These are phyloP conservation scores for Hystrix cristata DNA, from an alignment of 2,113 vertebrate genomes.

Conservation along the genomic window DNA sequence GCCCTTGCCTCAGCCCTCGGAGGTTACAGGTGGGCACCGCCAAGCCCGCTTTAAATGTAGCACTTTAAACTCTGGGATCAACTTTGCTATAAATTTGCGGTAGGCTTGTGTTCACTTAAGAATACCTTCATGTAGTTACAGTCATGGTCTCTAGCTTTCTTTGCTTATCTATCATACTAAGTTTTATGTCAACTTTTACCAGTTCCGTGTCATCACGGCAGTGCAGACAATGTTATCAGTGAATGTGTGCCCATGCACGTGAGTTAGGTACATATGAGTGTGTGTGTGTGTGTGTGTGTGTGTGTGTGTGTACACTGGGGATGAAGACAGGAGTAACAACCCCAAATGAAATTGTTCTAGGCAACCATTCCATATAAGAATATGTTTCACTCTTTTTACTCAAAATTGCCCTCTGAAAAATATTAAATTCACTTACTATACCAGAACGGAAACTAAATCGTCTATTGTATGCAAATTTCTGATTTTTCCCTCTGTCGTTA, in stretches of 20 bases:
- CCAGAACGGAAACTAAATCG: neutral
- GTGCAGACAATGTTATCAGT: neutral
- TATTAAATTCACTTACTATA: neutral
- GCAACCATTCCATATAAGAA: neutral
- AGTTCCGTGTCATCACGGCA: neutral
- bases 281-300: neutral
- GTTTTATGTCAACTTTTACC: neutral
- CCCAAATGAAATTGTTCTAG: neutral
- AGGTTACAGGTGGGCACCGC: neutral
- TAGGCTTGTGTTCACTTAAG: neutral
- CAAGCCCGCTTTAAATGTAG: neutral
- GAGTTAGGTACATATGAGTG: too few species aligned
- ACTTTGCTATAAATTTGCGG: slow-evolving; percentile 24
- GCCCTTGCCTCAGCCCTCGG: neutral
- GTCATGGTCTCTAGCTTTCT: neutral
- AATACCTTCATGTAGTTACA: neutral
- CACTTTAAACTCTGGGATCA: neutral
- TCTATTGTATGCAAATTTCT: slow-evolving; percentile 52
- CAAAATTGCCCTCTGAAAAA: slow-evolving; percentile 22
- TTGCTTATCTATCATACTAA: neutral
- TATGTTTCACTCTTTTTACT: neutral
- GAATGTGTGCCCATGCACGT: neutral
- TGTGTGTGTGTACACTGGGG: rapidly evolving
- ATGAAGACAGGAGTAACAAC: neutral
- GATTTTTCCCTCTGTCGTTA: neutral